Base-by-base conservation (phyloP, 37 sponge, comb jelly and placozoan species). In the Mnemiopsis leidyi region DNA sequence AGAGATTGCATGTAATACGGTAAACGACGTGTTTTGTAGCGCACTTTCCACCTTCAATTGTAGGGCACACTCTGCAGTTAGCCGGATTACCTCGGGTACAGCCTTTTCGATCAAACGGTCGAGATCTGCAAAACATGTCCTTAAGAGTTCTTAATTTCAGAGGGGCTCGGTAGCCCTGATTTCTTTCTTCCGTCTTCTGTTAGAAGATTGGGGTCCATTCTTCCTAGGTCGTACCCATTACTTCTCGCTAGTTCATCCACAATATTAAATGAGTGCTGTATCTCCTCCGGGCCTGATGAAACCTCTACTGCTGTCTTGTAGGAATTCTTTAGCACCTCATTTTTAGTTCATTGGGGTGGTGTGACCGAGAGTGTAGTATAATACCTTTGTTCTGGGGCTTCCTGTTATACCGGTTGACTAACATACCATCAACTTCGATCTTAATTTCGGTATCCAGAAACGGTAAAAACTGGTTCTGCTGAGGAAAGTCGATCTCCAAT, bases 341-440 rank as follows among this genome's bases (percentile, higher is more conserved):
- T 32, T 36, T 77, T 77, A 26, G 32, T 77, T 28, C 9, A 26
- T 16, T 20, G 32, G 79, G 79, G 32, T 77, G 79, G 32, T 77
- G 79, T 32, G 79, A 77, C 35, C 33, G 30, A 32, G 79, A 33
- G 18, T 77, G 26, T 13, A 77, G 32, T 77, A 77, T 77, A 32
- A 77, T 77, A 5, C 79, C 79, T 32, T 77, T 77, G 36, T 77
- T 32, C 18, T 77, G 79, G 18, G 79, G 79, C 33, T 77, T 77
- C 18, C 79, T 77, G 36, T 31, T 34, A 32, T 77, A 77, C 32
- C 79, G 33, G 26, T 18, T 77, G 18, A 31, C 32, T 3, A 77
- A 36, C 9, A 31, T 36, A 13, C 79, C 79, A 26, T 77, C 79
- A 20, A 3, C 36, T 34, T 26, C 32, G 36, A 77, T 77, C 32